A percentile compares a stretch with the other conserved stretches of the same genome.
Conservation (phyloP, 2,888 invertebrate species). For the Drosophila antonietae region DNA sequence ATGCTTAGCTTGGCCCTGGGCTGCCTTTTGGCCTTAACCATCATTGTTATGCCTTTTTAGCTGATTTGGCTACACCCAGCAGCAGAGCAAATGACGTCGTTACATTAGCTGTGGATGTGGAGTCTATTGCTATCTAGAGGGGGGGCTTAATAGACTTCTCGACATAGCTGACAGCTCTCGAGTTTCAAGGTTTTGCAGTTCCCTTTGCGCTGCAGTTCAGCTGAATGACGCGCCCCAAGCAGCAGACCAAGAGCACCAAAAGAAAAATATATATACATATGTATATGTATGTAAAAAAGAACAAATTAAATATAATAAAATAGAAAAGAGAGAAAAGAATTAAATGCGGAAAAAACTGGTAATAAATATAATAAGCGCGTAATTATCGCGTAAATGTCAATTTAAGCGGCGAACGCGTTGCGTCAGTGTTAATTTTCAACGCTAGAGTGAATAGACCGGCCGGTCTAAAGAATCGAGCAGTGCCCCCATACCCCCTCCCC, state of each 20-base stretch:
- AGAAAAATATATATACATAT: background rate
- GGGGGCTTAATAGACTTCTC: slow-evolving; percentile 42
- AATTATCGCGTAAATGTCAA: slow-evolving; percentile 80
- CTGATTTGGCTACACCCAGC: background rate
- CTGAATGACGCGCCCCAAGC: slow-evolving; percentile 40
- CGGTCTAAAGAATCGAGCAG: slow-evolving; percentile 25
- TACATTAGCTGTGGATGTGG: slow-evolving; percentile 12
- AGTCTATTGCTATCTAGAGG: slow-evolving; percentile 14
- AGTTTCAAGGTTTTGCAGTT: slow-evolving; percentile 28
- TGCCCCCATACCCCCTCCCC: no score
- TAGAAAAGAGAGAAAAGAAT: slow-evolving; percentile 36
- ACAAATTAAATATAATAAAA: slow-evolving; percentile 22
- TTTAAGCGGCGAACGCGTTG: slow-evolving; percentile 74
- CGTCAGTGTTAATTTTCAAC: slow-evolving; percentile 77
- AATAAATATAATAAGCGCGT: slow-evolving; percentile 80
- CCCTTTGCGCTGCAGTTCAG: slow-evolving; percentile 29
- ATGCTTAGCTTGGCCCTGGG: slow-evolving; percentile 1
- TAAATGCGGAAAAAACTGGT: slow-evolving; percentile 70
- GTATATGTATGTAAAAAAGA: background rate
- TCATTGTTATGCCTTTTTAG: background rate
- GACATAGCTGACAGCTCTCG: slow-evolving; percentile 33
- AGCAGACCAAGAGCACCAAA: slow-evolving; percentile 20
- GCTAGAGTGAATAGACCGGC: slow-evolving; percentile 62
- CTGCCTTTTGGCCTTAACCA: slow-evolving; percentile 1
- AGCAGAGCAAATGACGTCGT: slow-evolving; percentile 32